Conservation (phyloP, 1,140 invertebrate species). For the Temnothorax nylanderi region DNA sequence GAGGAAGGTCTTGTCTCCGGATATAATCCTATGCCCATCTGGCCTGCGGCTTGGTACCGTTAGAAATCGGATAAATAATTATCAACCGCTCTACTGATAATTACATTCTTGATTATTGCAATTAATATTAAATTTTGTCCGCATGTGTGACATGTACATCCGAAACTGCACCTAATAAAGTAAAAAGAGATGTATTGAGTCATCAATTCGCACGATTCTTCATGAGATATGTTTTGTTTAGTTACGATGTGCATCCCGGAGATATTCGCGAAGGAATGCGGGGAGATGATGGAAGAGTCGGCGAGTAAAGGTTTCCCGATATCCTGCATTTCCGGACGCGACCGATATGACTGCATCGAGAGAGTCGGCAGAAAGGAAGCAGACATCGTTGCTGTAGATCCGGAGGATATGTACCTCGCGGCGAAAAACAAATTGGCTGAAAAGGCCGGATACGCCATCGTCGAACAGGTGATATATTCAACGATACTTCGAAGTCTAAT, state of each 20-base stretch:
- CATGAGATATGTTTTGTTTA: slow-evolving; percentile 73
- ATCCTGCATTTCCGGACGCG: slow-evolving; percentile 89
- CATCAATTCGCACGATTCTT: neutral
- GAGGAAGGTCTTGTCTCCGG: too few relatives aligned
- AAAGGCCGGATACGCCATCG: slow-evolving; percentile 89
- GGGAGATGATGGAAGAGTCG: slow-evolving; percentile 88
- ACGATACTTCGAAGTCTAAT: neutral
- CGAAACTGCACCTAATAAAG: neutral
- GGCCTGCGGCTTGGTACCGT: too few relatives aligned
- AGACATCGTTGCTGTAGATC: slow-evolving; percentile 92
- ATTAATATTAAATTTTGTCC: too few relatives aligned
- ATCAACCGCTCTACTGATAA: too few relatives aligned
- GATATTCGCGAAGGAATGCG: slow-evolving; percentile 87
- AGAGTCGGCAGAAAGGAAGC: slow-evolving; percentile 91
- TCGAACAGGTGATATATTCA: slow-evolving; percentile 87
- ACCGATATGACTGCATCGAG: slow-evolving; percentile 91
- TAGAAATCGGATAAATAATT: too few relatives aligned
- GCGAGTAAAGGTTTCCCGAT: slow-evolving; percentile 88
- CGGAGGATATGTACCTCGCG: slow-evolving; percentile 94
- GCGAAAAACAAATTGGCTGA: slow-evolving; percentile 88
- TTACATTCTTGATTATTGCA: too few relatives aligned
- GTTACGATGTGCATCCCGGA: slow-evolving; percentile 91
- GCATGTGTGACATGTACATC: too few relatives aligned
- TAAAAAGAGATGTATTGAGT: neutral
- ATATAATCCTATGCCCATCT: too few relatives aligned